Percentiles rank a stretch among this genome's conserved stretches.
Evolutionary conservation across 64 coral and sea anemone species (phyloP).

Genomic region (Astreopora myriophthalma): DNA sequence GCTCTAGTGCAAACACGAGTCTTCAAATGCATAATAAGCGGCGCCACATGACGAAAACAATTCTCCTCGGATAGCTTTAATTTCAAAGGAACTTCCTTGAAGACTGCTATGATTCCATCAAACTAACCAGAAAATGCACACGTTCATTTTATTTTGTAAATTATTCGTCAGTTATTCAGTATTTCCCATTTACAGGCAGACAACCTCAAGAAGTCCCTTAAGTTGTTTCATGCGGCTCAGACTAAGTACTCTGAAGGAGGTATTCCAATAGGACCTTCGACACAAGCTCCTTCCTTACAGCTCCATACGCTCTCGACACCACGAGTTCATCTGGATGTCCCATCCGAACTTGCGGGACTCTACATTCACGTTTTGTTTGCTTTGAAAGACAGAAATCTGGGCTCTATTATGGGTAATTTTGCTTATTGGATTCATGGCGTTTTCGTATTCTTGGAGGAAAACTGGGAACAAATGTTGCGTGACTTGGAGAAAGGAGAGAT

Average conservation of each 20-base stretch:
- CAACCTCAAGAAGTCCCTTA: slow-evolving; percentile 16
- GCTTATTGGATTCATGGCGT: slow-evolving; percentile 61
- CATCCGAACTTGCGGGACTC: slow-evolving; percentile 4
- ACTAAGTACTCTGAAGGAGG: slow-evolving; percentile 19
- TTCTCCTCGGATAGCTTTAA: too few relatives aligned
- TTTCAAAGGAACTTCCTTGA: too few relatives aligned
- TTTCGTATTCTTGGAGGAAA: slow-evolving; percentile 61
- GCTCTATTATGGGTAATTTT: slow-evolving; percentile 53
- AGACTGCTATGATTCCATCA: too few relatives aligned
- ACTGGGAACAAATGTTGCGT: slow-evolving; percentile 47
- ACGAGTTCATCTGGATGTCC: slow-evolving; percentile 8
- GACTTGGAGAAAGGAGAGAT: slow-evolving; percentile 51
- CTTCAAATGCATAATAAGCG: too few relatives aligned
- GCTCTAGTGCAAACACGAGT: too few relatives aligned
- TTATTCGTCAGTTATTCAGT: too few relatives aligned
- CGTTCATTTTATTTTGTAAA: too few relatives aligned
- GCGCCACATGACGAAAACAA: too few relatives aligned
- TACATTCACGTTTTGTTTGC: slow-evolving; percentile 72
- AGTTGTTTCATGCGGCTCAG: slow-evolving; percentile 35
- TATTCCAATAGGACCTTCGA: slow-evolving; percentile 38
- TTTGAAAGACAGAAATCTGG: slow-evolving; percentile 59
- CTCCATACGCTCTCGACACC: slow-evolving; percentile 32
- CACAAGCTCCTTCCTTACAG: slow-evolving; percentile 13
- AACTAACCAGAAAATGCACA: too few relatives aligned
- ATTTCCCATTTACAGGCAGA: background rate